Evolutionary conservation across 2,797 vertebrate species (phyloP).

Genomic region (Sebastes trivittatus): DNA sequence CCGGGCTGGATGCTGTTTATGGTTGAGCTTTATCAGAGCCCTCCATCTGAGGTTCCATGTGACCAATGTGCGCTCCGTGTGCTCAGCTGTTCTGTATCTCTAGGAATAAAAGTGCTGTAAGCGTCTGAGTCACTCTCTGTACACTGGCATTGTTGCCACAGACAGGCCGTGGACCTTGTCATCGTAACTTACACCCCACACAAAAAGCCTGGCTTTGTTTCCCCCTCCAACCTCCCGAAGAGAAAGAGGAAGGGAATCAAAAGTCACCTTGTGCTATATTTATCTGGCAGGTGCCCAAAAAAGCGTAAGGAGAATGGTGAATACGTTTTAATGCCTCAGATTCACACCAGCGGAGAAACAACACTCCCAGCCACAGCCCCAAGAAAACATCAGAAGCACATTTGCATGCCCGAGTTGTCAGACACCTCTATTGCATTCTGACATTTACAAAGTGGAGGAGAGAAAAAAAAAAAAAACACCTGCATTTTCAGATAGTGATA

Average conservation of each 20-base stretch:
- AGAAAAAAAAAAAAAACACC: conserved; percentile 30
- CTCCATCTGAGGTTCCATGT: conserved; percentile 81
- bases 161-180: conserved; percentile 67
- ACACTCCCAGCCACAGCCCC: conserved; percentile 60
- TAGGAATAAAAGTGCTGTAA: conserved; percentile 66
- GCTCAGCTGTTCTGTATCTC: conserved; percentile 66
- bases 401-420: conserved; percentile 79
- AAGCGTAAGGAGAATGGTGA: conserved; percentile 58
- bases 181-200: conserved; percentile 66
- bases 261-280: conserved; percentile 82
- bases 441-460: conserved; percentile 80
- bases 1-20: conserved; percentile 70
- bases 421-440: conserved; percentile 75
- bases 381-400: conserved; percentile 75
- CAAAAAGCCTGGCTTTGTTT: conserved; percentile 63
- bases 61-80: conserved; percentile 76
- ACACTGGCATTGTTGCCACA: conserved; percentile 55
- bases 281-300: conserved; percentile 64
- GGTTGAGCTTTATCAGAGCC: conserved; percentile 81
- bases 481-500: conserved; percentile 77
- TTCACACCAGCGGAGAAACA: conserved; percentile 63
- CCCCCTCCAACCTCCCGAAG: conserved; percentile 10
- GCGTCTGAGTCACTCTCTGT: conserved; percentile 58
- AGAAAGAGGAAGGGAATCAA: conserved; percentile 58
- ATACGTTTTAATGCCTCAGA: conserved; percentile 71